Percentiles rank a stretch among this genome's conserved stretches.
These are phyloP conservation scores for Nestor notabilis DNA, from an alignment of 2,113 vertebrate species.

Conservation along the genomic window DNA sequence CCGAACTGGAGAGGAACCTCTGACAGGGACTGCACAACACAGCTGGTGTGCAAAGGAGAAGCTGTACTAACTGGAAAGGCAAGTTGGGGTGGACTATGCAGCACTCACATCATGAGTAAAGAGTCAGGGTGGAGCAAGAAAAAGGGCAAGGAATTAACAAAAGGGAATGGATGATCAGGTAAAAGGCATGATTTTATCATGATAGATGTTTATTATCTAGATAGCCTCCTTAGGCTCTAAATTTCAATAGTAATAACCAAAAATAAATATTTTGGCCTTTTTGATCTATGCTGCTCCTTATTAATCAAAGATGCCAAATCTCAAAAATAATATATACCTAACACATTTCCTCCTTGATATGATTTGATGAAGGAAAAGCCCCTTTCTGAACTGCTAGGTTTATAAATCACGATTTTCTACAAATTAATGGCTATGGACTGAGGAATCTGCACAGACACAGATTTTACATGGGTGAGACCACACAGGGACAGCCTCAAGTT, in stretches of 20 bases:
- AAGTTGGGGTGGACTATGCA: neutral
- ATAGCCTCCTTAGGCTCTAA: neutral
- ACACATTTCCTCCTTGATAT: neutral
- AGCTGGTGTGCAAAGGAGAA: neutral
- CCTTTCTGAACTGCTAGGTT: neutral
- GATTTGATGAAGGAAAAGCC: neutral
- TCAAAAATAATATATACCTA: neutral
- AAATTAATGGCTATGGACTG: neutral
- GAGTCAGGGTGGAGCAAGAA: neutral
- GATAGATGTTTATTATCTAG: neutral
- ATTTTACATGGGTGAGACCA: neutral
- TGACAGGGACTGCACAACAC: neutral
- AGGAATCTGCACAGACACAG: neutral
- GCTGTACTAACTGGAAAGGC: conserved; percentile 8
- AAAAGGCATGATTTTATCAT: neutral
- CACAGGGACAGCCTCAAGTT: rapidly evolving
- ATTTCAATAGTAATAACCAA: neutral
- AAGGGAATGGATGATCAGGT: neutral
- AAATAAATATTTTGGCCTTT: neutral
- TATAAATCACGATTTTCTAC: neutral
- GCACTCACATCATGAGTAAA: rapidly evolving
- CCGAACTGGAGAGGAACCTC: neutral
- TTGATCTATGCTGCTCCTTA: neutral
- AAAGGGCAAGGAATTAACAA: neutral
- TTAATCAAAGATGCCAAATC: neutral